phyloP scores from a whole-genome alignment of 2,113 vertebrate species.

The Ciconia stormi region DNA sequence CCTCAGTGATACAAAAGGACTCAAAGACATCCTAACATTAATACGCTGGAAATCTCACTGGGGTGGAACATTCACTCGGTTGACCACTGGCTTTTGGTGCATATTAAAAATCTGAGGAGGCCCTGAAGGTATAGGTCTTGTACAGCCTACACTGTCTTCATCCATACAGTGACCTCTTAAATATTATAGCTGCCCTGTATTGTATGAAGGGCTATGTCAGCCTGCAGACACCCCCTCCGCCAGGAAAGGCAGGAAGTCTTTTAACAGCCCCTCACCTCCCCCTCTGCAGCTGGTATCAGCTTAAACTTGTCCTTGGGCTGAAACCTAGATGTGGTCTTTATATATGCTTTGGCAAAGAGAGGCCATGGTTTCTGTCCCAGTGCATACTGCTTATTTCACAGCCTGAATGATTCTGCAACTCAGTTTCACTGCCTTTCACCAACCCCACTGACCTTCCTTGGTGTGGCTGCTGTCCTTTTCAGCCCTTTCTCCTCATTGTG shows the following conservation, averaged over 20 bases:
- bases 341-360: not conserved
- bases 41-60: not conserved
- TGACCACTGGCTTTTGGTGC: not conserved
- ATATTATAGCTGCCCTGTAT: not conserved
- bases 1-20: not conserved
- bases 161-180: not conserved
- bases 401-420: not conserved
- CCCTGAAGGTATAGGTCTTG: not conserved
- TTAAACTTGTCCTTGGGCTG: not conserved
- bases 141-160: not conserved
- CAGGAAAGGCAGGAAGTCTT: not conserved
- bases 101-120: not conserved
- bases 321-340: not conserved
- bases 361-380: not conserved
- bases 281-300: not conserved
- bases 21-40: not conserved
- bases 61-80: not conserved
- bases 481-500: not conserved
- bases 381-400: not conserved
- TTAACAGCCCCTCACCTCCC: not conserved
- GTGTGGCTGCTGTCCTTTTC: not conserved
- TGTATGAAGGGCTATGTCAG: not conserved
- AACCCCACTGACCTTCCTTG: not conserved
- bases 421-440: not conserved
- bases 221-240: not conserved